These are phyloP conservation scores for Periphyllus acericola DNA, from an alignment of 2,888 invertebrate genomes.

Conservation along the genomic window DNA sequence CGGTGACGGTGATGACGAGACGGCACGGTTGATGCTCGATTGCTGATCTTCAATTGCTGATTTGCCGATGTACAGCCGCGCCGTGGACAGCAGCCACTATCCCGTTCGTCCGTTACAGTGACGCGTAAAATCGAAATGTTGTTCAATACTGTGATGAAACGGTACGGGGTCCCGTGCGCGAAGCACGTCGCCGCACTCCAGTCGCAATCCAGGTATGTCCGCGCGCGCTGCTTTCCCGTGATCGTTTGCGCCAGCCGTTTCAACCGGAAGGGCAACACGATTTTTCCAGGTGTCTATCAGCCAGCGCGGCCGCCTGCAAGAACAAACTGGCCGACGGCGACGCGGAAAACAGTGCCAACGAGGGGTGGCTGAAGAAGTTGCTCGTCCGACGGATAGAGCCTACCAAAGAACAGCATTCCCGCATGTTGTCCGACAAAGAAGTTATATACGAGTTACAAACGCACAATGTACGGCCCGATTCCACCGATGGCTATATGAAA, in stretches of 20 bases:
- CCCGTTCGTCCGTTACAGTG: no score
- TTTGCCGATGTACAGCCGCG: no score
- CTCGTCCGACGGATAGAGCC: conserved; percentile 91
- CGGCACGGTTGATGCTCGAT: not conserved
- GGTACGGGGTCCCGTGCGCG: not conserved
- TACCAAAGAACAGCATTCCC: conserved; percentile 95
- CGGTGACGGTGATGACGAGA: not conserved
- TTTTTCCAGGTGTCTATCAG: conserved; percentile 25
- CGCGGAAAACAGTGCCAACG: conserved; percentile 66
- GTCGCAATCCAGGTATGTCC: conserved; percentile 15
- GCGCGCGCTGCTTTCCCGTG: no score
- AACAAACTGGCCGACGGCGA: not conserved
- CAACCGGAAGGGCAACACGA: not conserved
- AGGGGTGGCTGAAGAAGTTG: conserved; percentile 90
- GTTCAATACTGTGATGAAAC: conserved; percentile 36
- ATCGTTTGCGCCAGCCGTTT: not conserved
- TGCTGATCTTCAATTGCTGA: no score
- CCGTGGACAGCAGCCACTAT: no score
- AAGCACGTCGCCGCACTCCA: not conserved
- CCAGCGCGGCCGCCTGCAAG: not conserved
- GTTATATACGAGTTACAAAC: conserved; percentile 94
- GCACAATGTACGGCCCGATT: conserved; percentile 92
- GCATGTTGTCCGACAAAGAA: conserved; percentile 96
- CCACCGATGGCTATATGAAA: conserved; percentile 83
- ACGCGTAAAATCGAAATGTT: conserved; percentile 18